Percentiles rank a stretch among this genome's conserved stretches.
These are phyloP conservation scores for Drepanosiphum platanoidis DNA, from an alignment of 2,888 invertebrate species.

Conservation along the genomic window DNA sequence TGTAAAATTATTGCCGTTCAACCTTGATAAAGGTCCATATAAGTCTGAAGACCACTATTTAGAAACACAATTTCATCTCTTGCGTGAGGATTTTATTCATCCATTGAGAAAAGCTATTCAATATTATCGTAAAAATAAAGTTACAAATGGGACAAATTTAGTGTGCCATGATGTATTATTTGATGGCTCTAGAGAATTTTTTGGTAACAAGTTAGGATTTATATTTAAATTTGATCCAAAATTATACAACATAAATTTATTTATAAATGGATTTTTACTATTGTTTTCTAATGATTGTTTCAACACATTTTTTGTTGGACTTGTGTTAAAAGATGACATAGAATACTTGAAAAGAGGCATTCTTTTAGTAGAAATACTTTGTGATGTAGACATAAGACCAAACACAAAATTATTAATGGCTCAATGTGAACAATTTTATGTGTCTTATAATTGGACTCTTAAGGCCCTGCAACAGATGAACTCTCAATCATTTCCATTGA, in stretches of 20 bases:
- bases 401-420: conserved; percentile 73
- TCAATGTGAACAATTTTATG: conserved; percentile 83
- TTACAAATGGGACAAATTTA: conserved; percentile 67
- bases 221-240: conserved; percentile 42
- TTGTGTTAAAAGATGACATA: conserved; percentile 72
- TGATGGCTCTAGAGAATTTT: conserved; percentile 37
- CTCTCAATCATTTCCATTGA: conserved; percentile 74
- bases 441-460: conserved; percentile 81
- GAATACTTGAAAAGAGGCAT: conserved; percentile 68
- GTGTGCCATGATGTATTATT: conserved; percentile 68
- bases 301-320: conserved; percentile 75
- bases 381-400: conserved; percentile 67
- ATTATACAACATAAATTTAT: conserved; percentile 70
- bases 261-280: conserved; percentile 80
- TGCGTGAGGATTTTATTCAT: conserved; percentile 82
- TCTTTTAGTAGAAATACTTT: conserved; percentile 65
- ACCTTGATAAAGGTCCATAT: conserved; percentile 71
- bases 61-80: conserved; percentile 78
- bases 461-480: conserved; percentile 74
- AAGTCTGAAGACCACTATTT: conserved; percentile 77
- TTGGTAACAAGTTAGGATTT: conserved; percentile 52
- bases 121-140: conserved; percentile 44
- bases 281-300: conserved; percentile 79
- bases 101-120: conserved; percentile 75
- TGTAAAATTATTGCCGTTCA: conserved; percentile 40